Percentiles rank a stretch among this genome's conserved stretches.
Conservation (phyloP, 2,888 invertebrate genomes). For the Campoletis raptor region DNA sequence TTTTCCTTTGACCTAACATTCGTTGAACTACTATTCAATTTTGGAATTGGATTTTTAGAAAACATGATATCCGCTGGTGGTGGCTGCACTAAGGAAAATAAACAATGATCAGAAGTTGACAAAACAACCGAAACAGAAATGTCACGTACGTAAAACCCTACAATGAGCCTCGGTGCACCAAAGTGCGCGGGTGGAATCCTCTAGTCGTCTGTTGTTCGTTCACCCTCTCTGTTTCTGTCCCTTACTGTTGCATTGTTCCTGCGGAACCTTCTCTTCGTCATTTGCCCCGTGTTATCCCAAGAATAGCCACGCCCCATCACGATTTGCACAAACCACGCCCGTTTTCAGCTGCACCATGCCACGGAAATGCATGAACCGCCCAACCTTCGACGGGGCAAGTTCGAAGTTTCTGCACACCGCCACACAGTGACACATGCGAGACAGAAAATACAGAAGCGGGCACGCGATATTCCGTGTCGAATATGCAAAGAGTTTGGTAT, state of each 20-base stretch:
- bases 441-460: conserved; percentile 51
- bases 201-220: conserved; percentile 3
- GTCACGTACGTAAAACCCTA: conserved; percentile 1
- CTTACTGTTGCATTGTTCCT: conserved; percentile 57
- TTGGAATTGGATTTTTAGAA: neutral
- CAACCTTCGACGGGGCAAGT: conserved; percentile 52
- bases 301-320: conserved; percentile 62
- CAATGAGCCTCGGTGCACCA: conserved; percentile 22
- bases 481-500: conserved; percentile 62
- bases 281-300: conserved; percentile 38
- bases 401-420: conserved; percentile 34
- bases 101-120: neutral
- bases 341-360: conserved; percentile 58
- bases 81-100: neutral
- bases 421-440: neutral
- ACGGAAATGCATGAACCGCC: conserved; percentile 59
- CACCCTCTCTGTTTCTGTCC: neutral
- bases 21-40: neutral
- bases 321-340: conserved; percentile 63
- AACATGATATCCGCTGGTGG: neutral
- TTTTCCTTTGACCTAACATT: neutral
- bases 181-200: conserved; percentile 45
- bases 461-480: conserved; percentile 73
- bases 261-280: conserved; percentile 36
- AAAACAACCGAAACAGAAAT: neutral